Base-by-base conservation (phyloP, 2,113 vertebrate genomes). In the Acrocephalus arundinaceus region DNA sequence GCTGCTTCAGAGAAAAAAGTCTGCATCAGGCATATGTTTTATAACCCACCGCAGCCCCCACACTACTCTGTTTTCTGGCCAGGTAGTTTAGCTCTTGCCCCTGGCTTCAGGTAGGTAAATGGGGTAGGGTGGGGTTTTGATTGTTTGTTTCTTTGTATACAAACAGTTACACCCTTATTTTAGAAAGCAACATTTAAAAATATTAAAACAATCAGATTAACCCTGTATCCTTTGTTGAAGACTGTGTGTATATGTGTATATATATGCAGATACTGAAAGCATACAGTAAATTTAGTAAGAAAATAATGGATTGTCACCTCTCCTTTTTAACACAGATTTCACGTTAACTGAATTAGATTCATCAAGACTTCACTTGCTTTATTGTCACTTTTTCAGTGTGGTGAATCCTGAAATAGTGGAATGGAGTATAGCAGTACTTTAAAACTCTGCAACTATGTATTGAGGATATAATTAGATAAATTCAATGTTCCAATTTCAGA, bases 11-110 rank as follows among this genome's bases (percentile, higher is more conserved):
- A 25, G 25, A 39, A 37, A 37, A 45, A 68, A 59, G 11, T 54
- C 19, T 87, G 6, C 24, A 30, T 43, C 15, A 33, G 13, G 4
- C 10, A 9, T 6, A 8, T 11, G 10, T 22, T 49, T 27, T 35
- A 22, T n/a, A 71, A n/a, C 27, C 11, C 30, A 27, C 10, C 10
- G 13, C 7, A 0, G 1, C 8, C 21, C 12, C 13, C 11, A 18
- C 0, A 1, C n/a, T 37, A 11, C 20, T 4, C 21, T 48, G 8
- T 2, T 70, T 55, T 65, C 49, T 61, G 9, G 7, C 39, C 14
- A 43, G 9, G 10, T 9, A 31, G 5, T 43, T 92, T 61, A 74
- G 11, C 11, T 65, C 35, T 73, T 30, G 11, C 17, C 51, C 7
- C 8, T 70, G 46, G 11, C 17, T 78, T 59, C 41, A 57, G 22